A percentile compares a stretch with the other conserved stretches of the same genome.
These are phyloP conservation scores for Chironomus tentans DNA, from an alignment of 2,888 invertebrate genomes.

Conservation along the genomic window DNA sequence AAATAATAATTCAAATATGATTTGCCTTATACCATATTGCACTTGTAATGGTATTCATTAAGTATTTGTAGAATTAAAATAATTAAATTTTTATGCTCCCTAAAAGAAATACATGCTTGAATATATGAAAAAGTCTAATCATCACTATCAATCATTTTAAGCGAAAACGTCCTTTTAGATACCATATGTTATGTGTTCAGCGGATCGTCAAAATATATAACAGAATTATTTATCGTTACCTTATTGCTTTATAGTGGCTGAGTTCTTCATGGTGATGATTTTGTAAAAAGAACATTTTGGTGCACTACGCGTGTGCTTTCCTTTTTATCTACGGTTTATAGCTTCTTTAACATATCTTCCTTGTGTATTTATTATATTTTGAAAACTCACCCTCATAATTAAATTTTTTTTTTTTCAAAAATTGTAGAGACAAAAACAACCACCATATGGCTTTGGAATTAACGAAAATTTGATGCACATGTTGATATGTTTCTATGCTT, in stretches of 20 bases:
- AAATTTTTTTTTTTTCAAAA: neutral
- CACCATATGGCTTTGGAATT: slow-evolving; percentile 12
- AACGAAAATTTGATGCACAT: slow-evolving; percentile 19
- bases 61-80: neutral
- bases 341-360: neutral
- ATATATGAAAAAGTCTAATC: neutral
- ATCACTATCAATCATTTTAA: neutral
- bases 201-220: neutral
- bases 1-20: too few species aligned
- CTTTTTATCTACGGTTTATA: slow-evolving; percentile 3
- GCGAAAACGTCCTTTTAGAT: neutral
- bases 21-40: neutral
- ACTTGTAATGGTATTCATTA: neutral
- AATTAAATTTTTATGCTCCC: neutral
- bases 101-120: neutral
- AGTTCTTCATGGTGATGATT: slow-evolving; percentile 24
- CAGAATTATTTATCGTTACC: neutral
- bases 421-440: neutral
- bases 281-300: neutral
- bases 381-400: slow-evolving; percentile 18
- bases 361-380: neutral
- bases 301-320: slow-evolving; percentile 21
- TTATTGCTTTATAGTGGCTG: slow-evolving; percentile 20
- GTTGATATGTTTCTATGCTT: neutral
- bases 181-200: neutral